phyloP scores from a whole-genome alignment of 2,888 invertebrate species.

The Aspidiotus rigidus region DNA sequence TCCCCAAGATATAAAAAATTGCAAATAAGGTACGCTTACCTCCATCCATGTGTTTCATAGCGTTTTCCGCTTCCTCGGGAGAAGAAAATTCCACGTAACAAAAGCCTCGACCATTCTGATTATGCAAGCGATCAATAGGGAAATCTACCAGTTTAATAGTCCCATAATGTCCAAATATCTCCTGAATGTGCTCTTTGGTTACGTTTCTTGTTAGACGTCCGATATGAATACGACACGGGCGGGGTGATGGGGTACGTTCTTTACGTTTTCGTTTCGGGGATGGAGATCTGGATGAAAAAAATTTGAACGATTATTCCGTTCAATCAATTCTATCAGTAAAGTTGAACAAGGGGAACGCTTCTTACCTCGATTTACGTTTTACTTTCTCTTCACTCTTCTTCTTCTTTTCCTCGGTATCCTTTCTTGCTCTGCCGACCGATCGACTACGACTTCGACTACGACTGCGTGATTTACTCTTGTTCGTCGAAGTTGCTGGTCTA shows the following conservation, averaged over 20 bases:
- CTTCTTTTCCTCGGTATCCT: conserved; percentile 38
- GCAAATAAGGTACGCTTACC: conserved; percentile 47
- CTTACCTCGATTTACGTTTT: conserved; percentile 38
- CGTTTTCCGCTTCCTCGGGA: conserved; percentile 93
- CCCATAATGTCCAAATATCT: conserved; percentile 85
- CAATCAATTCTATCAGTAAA: neutral
- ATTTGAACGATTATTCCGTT: neutral
- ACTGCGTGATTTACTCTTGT: conserved; percentile 36
- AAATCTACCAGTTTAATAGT: conserved; percentile 81
- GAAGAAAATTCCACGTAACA: conserved; percentile 92
- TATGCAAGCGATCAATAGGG: conserved; percentile 77
- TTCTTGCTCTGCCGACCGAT: conserved; percentile 36
- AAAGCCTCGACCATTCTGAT: conserved; percentile 80
- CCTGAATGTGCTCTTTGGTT: conserved; percentile 76
- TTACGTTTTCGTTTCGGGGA: conserved; percentile 60
- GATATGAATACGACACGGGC: conserved; percentile 87
- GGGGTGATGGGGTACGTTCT: conserved; percentile 79
- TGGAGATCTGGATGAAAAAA: conserved; percentile 45
- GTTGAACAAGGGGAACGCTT: neutral
- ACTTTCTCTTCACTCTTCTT: conserved; percentile 41
- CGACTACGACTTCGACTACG: conserved; percentile 41
- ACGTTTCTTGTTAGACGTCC: conserved; percentile 88
- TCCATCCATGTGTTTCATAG: conserved; percentile 99
- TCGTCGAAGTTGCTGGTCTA: neutral
- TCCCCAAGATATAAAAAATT: neutral